Evolutionary conservation across 1,140 invertebrate genomes (phyloP).

Genomic region (Acromyrmex echinatior): DNA sequence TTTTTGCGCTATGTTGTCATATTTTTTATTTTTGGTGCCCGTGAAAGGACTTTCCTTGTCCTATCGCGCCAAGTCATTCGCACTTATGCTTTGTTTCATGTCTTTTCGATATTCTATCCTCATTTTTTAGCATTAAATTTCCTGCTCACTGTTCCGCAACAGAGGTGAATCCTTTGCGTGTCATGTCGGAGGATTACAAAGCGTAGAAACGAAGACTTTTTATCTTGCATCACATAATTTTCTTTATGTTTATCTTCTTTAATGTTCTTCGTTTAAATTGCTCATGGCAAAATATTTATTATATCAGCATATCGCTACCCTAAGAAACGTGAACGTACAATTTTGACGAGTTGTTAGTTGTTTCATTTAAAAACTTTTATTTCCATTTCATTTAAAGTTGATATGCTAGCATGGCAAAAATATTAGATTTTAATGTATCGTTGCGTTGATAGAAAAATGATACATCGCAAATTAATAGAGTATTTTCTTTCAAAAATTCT

Average conservation of each 20-base stretch:
- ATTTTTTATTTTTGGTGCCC: conserved; percentile 28
- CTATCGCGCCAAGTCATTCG: conserved; percentile 28
- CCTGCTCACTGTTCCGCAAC: neutral
- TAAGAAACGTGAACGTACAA: neutral
- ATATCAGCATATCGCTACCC: neutral
- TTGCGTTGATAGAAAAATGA: too few species aligned
- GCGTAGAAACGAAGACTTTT: conserved; percentile 26
- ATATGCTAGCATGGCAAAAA: neutral
- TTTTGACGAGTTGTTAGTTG: too few species aligned
- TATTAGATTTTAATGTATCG: neutral
- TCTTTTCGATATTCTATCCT: conserved; percentile 25
- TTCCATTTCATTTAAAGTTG: neutral
- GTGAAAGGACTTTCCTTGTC: neutral
- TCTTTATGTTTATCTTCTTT: conserved; percentile 17
- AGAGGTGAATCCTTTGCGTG: neutral
- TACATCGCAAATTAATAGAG: too few species aligned
- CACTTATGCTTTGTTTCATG: neutral
- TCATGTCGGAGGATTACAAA: neutral
- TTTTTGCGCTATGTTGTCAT: neutral
- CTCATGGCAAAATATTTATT: neutral
- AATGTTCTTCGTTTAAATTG: conserved; percentile 4
- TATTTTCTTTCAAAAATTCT: too few species aligned
- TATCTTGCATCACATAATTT: conserved; percentile 18
- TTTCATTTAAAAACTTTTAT: neutral
- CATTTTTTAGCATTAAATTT: conserved; percentile 48